phyloP scores from a whole-genome alignment of 2,888 invertebrate species.

The Clivina fossor region DNA sequence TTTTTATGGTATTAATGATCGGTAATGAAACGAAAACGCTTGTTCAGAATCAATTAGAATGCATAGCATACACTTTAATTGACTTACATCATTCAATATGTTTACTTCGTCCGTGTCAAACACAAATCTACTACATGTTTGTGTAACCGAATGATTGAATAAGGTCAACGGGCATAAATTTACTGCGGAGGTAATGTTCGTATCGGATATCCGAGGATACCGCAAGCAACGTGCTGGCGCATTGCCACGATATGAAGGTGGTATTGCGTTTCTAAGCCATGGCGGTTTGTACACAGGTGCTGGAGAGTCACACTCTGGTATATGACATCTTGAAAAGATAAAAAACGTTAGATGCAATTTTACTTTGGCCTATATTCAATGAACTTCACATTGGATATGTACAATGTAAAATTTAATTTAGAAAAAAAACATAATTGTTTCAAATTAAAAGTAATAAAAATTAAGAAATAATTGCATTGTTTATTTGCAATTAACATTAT shows the following conservation, averaged over 20 bases:
- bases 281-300: conserved; percentile 42
- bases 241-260: conserved; percentile 43
- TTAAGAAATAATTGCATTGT: background rate
- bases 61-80: background rate
- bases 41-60: background rate
- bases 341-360: too few relatives aligned
- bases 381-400: too few relatives aligned
- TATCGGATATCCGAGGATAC: conserved; percentile 21
- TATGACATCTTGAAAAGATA: conserved; percentile 47
- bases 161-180: conserved; percentile 35
- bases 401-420: background rate
- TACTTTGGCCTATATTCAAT: too few relatives aligned
- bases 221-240: conserved; percentile 44
- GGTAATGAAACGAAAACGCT: too few relatives aligned
- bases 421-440: background rate
- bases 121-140: conserved; percentile 45
- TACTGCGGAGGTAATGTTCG: conserved; percentile 4
- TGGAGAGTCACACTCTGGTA: conserved; percentile 49
- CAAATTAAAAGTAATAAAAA: background rate
- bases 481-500: background rate
- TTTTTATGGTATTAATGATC: too few relatives aligned
- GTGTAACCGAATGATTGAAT: conserved; percentile 39
- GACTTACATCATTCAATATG: conserved; percentile 49
- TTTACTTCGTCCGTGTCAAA: conserved; percentile 46
- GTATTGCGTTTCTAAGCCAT: conserved; percentile 50